phyloP scores from a whole-genome alignment of 2,113 vertebrate species.

The Nestor notabilis region DNA sequence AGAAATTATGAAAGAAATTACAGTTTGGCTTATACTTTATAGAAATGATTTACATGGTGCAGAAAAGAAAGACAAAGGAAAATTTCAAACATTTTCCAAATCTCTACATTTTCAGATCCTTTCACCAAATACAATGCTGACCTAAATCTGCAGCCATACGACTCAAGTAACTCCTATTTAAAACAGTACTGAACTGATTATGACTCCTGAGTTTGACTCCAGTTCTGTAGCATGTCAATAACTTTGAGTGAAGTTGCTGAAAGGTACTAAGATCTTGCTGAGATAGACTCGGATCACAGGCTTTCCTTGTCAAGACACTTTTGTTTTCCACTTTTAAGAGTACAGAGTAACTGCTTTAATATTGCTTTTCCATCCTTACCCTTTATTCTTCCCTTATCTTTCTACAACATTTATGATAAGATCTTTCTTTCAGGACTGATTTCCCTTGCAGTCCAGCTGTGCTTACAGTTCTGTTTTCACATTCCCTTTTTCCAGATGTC shows the following conservation, averaged over 20 bases:
- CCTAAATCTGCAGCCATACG: neutral
- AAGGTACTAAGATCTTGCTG: neutral
- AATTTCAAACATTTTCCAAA: neutral
- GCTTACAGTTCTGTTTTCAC: neutral
- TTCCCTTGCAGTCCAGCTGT: neutral
- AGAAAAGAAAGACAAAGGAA: neutral
- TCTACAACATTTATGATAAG: neutral
- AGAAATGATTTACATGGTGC: neutral
- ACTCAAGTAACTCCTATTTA: neutral
- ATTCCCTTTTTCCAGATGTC: neutral
- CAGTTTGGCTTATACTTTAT: neutral
- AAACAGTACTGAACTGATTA: neutral
- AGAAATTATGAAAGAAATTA: neutral
- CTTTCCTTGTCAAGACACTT: neutral
- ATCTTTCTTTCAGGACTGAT: neutral
- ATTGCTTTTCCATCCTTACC: neutral
- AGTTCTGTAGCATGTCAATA: neutral
- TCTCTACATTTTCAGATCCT: neutral
- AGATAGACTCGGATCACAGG: neutral
- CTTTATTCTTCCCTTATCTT: neutral
- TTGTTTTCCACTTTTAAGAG: neutral
- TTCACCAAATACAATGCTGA: neutral
- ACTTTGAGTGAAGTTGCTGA: neutral
- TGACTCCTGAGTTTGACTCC: neutral
- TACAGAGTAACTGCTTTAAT: neutral